Evolutionary conservation across 64 coral and sea anemone species (phyloP).

Genomic region (Actinia equina): DNA sequence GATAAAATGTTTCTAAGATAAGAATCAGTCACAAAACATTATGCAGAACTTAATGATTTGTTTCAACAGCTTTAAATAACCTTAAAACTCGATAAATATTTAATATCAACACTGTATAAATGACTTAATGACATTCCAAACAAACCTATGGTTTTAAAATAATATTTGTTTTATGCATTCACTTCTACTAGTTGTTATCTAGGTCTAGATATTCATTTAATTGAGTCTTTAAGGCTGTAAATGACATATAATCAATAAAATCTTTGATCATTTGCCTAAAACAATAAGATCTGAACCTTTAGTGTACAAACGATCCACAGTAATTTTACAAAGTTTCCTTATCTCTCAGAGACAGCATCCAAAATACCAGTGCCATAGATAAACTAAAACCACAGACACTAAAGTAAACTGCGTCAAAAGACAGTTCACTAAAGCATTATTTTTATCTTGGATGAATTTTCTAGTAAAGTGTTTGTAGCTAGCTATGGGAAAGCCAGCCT

Average conservation of each 20-base stretch:
- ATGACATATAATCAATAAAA: neutral
- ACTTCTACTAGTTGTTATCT: neutral
- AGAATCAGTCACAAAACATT: neutral
- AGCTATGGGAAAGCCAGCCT: neutral
- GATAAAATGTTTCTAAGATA: neutral
- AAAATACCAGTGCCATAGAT: neutral
- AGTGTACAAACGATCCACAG: neutral
- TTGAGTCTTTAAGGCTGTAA: neutral
- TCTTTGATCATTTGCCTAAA: neutral
- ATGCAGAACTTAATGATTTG: neutral
- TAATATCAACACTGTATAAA: constrained; percentile 1
- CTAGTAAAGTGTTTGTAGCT: neutral
- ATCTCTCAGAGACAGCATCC: constrained; percentile 1
- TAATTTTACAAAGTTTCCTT: neutral
- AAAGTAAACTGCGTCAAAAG: neutral
- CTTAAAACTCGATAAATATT: neutral
- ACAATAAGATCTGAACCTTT: neutral
- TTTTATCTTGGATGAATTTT: neutral
- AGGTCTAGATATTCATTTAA: too few species aligned
- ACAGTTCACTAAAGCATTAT: neutral
- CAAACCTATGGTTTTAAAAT: neutral
- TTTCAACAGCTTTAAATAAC: neutral
- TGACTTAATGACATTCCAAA: neutral
- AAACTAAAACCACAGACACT: neutral
- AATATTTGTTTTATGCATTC: neutral